A percentile compares a stretch with the other conserved stretches of the same genome.
Evolutionary conservation across 2,113 vertebrate species (phyloP).

Genomic region (Phocoena phocoena): DNA sequence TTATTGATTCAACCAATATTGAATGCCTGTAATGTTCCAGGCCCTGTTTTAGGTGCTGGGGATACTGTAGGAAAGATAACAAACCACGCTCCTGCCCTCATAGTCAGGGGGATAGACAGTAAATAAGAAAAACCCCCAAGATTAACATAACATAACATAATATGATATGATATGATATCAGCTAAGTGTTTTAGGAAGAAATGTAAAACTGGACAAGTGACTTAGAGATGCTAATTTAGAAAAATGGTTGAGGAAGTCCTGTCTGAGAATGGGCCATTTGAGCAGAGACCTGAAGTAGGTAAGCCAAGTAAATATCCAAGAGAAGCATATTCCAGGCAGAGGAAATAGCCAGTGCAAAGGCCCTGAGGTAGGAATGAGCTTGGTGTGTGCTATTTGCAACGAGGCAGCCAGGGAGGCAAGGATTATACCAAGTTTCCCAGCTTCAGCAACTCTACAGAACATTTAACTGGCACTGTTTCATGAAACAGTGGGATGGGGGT

Average conservation of each 20-base stretch:
- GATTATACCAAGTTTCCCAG: background rate
- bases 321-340: background rate
- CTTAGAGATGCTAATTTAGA: background rate
- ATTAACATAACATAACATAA: background rate
- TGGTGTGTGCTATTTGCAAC: accelerated
- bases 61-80: background rate
- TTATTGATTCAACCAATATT: background rate
- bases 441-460: background rate
- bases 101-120: background rate
- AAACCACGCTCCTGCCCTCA: background rate
- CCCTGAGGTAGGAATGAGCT: background rate
- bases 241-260: background rate
- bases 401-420: background rate
- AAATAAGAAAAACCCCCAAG: background rate
- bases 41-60: background rate
- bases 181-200: background rate
- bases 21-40: background rate
- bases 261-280: background rate
- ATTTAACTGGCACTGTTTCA: background rate
- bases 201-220: background rate
- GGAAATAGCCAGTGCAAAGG: slow-evolving; percentile 7
- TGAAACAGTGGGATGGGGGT: background rate
- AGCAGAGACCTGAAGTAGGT: background rate
- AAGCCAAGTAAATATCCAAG: background rate
- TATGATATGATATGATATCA: background rate